These are phyloP conservation scores for Fragum sueziense DNA, from an alignment of 2,888 invertebrate genomes.

Conservation along the genomic window DNA sequence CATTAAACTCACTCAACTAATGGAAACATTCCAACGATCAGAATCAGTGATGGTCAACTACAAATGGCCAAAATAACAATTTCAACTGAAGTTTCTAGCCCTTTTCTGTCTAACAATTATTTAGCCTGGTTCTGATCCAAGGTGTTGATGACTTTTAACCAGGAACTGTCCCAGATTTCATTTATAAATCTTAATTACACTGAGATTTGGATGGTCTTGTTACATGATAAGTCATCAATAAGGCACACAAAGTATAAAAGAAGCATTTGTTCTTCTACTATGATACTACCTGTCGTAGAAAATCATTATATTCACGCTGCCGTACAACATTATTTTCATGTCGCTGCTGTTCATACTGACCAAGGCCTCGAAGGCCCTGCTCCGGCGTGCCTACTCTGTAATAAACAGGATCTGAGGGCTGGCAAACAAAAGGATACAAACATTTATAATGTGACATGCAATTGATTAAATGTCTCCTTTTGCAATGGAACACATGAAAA, in stretches of 20 bases:
- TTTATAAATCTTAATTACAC: no score
- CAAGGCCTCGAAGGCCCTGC: slow-evolving; percentile 53
- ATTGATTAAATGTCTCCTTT: no score
- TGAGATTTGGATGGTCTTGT: neutral
- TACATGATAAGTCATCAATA: neutral
- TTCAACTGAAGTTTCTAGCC: no score
- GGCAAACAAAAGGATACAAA: neutral
- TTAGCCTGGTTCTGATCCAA: no score
- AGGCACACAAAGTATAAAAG: slow-evolving; percentile 12
- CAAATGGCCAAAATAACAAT: no score
- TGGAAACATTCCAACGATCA: no score
- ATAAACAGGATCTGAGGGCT: slow-evolving; percentile 37
- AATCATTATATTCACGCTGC: slow-evolving; percentile 59
- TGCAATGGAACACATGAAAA: no score
- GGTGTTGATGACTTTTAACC: no score
- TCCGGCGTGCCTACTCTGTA: slow-evolving; percentile 61
- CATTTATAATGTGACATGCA: neutral
- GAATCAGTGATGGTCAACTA: no score
- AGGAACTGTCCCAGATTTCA: no score
- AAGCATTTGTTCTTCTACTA: slow-evolving; percentile 10
- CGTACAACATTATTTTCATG: slow-evolving; percentile 46
- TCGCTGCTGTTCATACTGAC: slow-evolving; percentile 45
- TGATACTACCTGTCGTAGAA: slow-evolving; percentile 28
- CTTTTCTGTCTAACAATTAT: no score
- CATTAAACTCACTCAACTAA: no score